Percentiles rank a stretch among this genome's conserved stretches.
Conservation (phyloP, 2,888 invertebrate species). For the Linnaemya tessellans region DNA sequence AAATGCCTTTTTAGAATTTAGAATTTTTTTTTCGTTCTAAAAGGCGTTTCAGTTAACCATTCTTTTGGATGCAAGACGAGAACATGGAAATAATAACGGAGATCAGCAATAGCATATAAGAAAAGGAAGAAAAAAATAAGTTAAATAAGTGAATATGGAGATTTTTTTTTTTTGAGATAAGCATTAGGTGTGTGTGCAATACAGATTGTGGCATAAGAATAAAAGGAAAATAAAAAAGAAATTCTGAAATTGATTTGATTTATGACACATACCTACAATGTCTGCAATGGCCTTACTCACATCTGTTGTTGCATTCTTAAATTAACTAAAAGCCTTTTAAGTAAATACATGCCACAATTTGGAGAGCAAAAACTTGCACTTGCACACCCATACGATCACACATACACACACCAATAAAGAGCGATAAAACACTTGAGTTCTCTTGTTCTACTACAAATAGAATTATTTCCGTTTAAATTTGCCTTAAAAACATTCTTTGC, state of each 20-base stretch:
- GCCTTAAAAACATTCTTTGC: not conserved
- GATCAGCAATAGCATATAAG: not conserved
- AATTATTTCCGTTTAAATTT: slow-evolving; percentile 54
- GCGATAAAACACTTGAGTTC: not conserved
- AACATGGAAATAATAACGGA: slow-evolving; percentile 6
- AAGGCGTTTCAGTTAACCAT: slow-evolving; percentile 31
- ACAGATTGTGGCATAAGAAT: too few relatives aligned
- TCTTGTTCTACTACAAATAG: slow-evolving; percentile 12
- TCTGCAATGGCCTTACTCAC: not conserved
- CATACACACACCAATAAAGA: not conserved
- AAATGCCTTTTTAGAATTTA: slow-evolving; percentile 16
- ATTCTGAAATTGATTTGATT: too few relatives aligned
- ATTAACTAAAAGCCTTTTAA: slow-evolving; percentile 68
- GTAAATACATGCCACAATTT: slow-evolving; percentile 51
- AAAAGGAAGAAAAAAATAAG: too few relatives aligned
- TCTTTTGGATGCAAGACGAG: slow-evolving; percentile 29
- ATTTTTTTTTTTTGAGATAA: too few relatives aligned
- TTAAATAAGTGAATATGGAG: too few relatives aligned
- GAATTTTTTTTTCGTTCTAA: slow-evolving; percentile 31
- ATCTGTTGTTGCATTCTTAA: slow-evolving; percentile 39
- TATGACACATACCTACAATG: not conserved
- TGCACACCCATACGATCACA: not conserved
- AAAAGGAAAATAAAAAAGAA: too few relatives aligned
- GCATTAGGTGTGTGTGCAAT: too few relatives aligned
- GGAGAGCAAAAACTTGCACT: not conserved